Base-by-base conservation (phyloP, 2,797 vertebrate genomes). In the Tapera naevia region DNA sequence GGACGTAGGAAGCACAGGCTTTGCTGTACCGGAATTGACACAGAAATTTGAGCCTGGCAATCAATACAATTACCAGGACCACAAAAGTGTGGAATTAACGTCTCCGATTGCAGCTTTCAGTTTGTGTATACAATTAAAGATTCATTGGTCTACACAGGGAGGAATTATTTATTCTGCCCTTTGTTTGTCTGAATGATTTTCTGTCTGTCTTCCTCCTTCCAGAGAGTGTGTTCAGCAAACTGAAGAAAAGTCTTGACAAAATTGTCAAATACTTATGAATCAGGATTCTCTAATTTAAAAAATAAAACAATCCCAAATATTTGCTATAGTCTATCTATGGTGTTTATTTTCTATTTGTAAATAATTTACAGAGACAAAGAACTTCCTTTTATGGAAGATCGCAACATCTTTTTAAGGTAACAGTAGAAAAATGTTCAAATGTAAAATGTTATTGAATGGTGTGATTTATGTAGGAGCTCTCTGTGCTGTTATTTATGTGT, bases 391-490 rank as follows among this genome's bases (percentile, higher is more conserved):
- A 11, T 2, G 21, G 57, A 70, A 78, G 33, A 70, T 82, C n/a
- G n/a, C 16, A 74, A 46, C 24, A 46, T 83, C 64, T 85, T 82
- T 89, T 65, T 65, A 48, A 71, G 81, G 60, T 18, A 43, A 51
- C 35, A 9, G 64, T 33, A 58, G 32, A 83, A 84, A 88, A 88
- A 87, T 41, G 71, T 0, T 24, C 87, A 86, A 65, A 65, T 94
- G 84, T 60, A 53, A 51, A 86, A 95, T n/a, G 45, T 71, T 94
- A 56, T 4, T 41, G 84, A 78, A 64, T 53, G 76, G 48, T 82
- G 60, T 87, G 93, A 93, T 95, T 95, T 94, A 85, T 80, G 84
- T 88, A n/a, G 84, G 84, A 67, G 86, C 82, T 89, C 67, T 79
- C 2, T 0, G 74, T 3, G 7, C 83, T 72, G 80, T 35, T 91